Evolutionary conservation across 2,888 invertebrate species (phyloP).

Genomic region (Yponomeuta plumbellus): DNA sequence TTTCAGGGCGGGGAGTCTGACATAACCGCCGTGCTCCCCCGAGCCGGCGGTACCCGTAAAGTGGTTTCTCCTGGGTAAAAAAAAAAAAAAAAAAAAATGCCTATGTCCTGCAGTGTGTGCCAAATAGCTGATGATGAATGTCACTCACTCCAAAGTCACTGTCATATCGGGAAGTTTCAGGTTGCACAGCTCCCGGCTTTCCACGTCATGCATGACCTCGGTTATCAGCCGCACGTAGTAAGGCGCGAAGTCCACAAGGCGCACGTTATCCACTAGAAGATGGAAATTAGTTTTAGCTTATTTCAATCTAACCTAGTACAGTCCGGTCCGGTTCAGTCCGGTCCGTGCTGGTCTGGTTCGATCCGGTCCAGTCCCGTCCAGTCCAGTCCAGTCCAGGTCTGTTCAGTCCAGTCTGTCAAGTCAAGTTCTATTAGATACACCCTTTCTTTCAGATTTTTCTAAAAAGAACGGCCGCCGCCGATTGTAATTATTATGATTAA

Average conservation of each 20-base stretch:
- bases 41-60: too few relatives aligned
- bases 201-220: slow-evolving; percentile 35
- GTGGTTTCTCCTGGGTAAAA: too few relatives aligned
- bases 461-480: too few relatives aligned
- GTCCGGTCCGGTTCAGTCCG: too few relatives aligned
- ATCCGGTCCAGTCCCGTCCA: background rate
- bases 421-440: too few relatives aligned
- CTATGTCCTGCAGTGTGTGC: too few relatives aligned
- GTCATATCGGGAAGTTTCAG: slow-evolving; percentile 43
- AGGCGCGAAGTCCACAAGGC: slow-evolving; percentile 33
- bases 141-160: slow-evolving; percentile 41
- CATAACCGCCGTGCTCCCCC: too few relatives aligned
- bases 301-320: background rate
- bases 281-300: background rate
- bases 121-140: too few relatives aligned
- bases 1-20: too few relatives aligned
- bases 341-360: background rate
- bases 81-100: too few relatives aligned
- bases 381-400: background rate
- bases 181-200: slow-evolving; percentile 40
- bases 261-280: slow-evolving; percentile 43
- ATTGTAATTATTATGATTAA: too few relatives aligned
- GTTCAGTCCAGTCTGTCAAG: background rate
- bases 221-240: slow-evolving; percentile 44
- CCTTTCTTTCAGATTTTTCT: background rate